Conservation (phyloP, 2,888 invertebrate genomes). For the Nycteola revayana region DNA sequence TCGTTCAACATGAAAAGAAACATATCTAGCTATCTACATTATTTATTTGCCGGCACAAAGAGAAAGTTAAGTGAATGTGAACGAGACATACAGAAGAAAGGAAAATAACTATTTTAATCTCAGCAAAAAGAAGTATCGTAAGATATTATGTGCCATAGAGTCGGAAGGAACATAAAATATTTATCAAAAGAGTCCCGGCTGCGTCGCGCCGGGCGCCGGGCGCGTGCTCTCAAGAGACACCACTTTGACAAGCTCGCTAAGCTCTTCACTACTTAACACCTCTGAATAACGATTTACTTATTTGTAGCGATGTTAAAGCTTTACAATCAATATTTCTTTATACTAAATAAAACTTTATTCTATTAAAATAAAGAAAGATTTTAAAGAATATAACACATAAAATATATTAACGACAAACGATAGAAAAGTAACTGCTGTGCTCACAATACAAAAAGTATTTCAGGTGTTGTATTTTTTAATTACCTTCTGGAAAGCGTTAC, state of each 20-base stretch:
- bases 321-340: too few relatives aligned
- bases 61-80: slow-evolving; percentile 51
- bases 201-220: slow-evolving; percentile 33
- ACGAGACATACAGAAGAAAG: slow-evolving; percentile 42
- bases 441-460: too few relatives aligned
- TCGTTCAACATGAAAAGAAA: too few relatives aligned
- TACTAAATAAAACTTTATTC: too few relatives aligned
- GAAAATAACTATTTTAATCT: slow-evolving; percentile 60
- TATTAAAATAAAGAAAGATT: too few relatives aligned
- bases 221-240: slow-evolving; percentile 53
- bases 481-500: too few relatives aligned
- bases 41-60: slow-evolving; percentile 36
- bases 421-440: too few relatives aligned
- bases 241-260: slow-evolving; percentile 38
- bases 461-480: too few relatives aligned
- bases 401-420: too few relatives aligned
- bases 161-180: slow-evolving; percentile 74
- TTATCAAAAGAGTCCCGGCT: slow-evolving; percentile 75
- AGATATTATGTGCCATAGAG: slow-evolving; percentile 58
- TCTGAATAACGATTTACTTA: slow-evolving; percentile 51
- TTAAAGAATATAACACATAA: too few relatives aligned
- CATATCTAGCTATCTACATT: not conserved
- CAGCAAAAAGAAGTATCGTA: slow-evolving; percentile 55
- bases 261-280: slow-evolving; percentile 64
- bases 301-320: too few relatives aligned